A percentile compares a stretch with the other conserved stretches of the same genome.
Conservation (phyloP, 2,797 vertebrate genomes). For the Dermochelys coriacea region DNA sequence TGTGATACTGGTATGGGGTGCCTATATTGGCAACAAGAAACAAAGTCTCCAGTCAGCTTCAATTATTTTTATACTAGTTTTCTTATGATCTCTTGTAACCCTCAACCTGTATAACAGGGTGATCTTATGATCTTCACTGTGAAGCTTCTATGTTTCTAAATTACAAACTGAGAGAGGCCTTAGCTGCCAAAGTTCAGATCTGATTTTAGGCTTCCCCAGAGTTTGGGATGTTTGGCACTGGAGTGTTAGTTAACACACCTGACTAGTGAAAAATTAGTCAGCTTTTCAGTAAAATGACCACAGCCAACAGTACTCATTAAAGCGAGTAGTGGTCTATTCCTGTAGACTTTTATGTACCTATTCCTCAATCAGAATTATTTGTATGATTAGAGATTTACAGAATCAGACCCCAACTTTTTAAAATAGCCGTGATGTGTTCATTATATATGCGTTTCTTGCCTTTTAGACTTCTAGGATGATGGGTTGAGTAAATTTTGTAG, state of each 20-base stretch:
- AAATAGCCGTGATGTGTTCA: background rate
- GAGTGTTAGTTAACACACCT: too few species aligned
- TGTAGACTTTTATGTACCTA: background rate
- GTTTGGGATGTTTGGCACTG: background rate
- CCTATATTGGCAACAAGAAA: accelerated
- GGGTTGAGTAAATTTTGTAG: background rate
- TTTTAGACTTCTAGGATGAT: background rate
- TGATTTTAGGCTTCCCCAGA: background rate
- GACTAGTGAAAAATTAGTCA: background rate
- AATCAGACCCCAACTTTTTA: too few species aligned
- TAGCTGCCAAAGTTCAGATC: background rate
- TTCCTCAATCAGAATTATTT: background rate
- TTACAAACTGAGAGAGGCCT: background rate
- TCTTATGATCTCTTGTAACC: background rate
- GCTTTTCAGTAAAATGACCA: background rate
- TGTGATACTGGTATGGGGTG: background rate
- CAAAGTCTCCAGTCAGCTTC: accelerated
- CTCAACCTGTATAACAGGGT: background rate
- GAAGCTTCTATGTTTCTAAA: background rate
- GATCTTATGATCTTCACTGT: background rate
- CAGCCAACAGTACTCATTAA: background rate
- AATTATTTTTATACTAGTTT: background rate
- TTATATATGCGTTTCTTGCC: background rate
- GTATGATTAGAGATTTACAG: background rate
- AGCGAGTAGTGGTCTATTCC: background rate